These are phyloP conservation scores for Copsychus sechellarum DNA, from an alignment of 2,113 vertebrate species.

Conservation along the genomic window DNA sequence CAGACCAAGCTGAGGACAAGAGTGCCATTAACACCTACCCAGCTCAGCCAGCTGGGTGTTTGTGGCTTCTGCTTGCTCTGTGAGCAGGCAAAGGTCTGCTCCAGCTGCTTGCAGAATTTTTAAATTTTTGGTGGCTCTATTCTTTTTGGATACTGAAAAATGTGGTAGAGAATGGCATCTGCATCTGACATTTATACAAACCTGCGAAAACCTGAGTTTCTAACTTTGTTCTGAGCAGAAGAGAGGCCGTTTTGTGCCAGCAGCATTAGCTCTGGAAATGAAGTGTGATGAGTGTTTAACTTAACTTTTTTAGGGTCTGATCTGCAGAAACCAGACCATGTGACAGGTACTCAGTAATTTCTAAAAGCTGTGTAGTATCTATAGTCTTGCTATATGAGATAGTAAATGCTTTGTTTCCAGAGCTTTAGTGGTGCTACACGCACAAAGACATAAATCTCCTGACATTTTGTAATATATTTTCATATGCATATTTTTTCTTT, in stretches of 20 bases:
- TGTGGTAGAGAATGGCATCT: not conserved
- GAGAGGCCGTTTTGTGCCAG: rapidly evolving
- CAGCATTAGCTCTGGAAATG: not conserved
- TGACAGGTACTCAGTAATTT: not conserved
- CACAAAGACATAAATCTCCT: not conserved
- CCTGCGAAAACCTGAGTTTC: not conserved
- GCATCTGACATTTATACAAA: not conserved
- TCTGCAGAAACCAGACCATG: not conserved
- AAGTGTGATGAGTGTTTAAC: not conserved
- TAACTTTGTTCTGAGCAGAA: not conserved
- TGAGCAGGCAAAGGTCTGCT: not conserved
- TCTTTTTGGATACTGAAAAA: not conserved
- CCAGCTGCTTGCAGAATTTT: not conserved
- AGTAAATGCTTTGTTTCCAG: not conserved
- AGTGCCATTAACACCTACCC: not conserved
- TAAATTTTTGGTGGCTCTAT: not conserved
- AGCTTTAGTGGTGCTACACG: not conserved
- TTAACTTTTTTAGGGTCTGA: not conserved
- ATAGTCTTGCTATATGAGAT: not conserved
- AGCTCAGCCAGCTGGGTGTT: not conserved
- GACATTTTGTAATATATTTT: not conserved
- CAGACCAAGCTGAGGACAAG: not conserved
- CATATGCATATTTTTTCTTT: not conserved
- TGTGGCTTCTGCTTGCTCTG: not conserved
- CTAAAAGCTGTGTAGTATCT: not conserved